Conservation (phyloP, 2,113 vertebrate genomes). For the Gracilinanus agilis region DNA sequence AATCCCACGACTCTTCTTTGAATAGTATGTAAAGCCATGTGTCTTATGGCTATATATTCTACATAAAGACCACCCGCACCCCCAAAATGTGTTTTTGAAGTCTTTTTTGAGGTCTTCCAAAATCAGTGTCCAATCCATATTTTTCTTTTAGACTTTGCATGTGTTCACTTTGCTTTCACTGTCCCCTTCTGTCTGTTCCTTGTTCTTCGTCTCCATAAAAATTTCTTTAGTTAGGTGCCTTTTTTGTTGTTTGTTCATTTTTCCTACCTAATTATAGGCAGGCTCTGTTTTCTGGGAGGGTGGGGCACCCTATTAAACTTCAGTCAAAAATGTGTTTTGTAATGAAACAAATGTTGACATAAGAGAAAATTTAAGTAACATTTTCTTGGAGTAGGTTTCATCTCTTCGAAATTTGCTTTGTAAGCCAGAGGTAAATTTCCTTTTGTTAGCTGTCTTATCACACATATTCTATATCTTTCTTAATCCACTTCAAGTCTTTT, state of each 20-base stretch:
- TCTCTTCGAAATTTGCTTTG: conserved; percentile 28
- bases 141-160: too few relatives aligned
- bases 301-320: too few relatives aligned
- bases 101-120: too few relatives aligned
- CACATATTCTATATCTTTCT: conserved; percentile 14
- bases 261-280: too few relatives aligned
- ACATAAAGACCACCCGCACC: neutral
- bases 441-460: conserved; percentile 28
- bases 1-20: neutral
- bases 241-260: too few relatives aligned
- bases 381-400: conserved; percentile 7
- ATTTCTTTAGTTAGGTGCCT: too few relatives aligned
- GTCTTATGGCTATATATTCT: neutral
- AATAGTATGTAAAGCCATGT: neutral
- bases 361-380: conserved; percentile 50
- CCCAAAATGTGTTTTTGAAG: neutral
- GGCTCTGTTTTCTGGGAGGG: too few relatives aligned
- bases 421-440: conserved; percentile 23
- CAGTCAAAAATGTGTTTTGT: neutral
- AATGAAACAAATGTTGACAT: neutral
- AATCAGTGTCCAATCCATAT: too few relatives aligned
- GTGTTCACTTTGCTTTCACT: too few relatives aligned
- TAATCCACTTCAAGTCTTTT: conserved; percentile 22
- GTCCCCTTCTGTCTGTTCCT: too few relatives aligned
- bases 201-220: too few relatives aligned